Evolutionary conservation across 2,113 vertebrate genomes (phyloP), one percentile per base, ranked within the genome.

Genomic region (Neolamprologus caudopunctatus): DNA sequence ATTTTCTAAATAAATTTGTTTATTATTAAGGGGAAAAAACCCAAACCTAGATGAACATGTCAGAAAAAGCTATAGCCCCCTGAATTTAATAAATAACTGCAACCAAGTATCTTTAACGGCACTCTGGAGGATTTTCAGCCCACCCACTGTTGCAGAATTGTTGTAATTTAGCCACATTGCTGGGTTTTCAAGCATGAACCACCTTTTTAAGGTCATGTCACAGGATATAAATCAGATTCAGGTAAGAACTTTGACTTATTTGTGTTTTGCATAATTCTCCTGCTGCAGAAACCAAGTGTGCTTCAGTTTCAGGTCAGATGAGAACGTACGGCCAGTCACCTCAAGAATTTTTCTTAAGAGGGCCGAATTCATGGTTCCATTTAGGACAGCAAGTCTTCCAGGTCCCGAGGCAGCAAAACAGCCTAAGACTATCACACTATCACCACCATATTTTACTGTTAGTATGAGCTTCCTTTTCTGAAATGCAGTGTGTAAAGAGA

Each of bases 321-420:
- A 55, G 54, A 55, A 7, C 1, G 26, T 26, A 26, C 26, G 1
- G 26, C 26, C 26, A 26, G 26, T 26, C 26, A 26, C 26, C 26
- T 26, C 26, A 26, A 26, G 26, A 26, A 26, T 26, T 26, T 26
- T 26, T 26, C 1, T 55, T 26, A 28, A 57, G 55, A 14, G 13
- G 12, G 24, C 7, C 1, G 0, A 0, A 57, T 57, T 24, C 0
- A 55, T 55, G 53, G n/a, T 12, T 12, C n/a, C 0, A 0, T 21
- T 53, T 53, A 9, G 50, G 3, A 1, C 1, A 0, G 54, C 6
- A 13, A 57, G 24, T 57, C 55, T 28, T 57, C 0, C 55, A 5
- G 24, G 24, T 57, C 13, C 13, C 0, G 24, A 57, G 55, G 55
- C 7, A 58, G 55, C 24, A 58, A 58, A 58, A 58, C 55, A 58